phyloP scores from a whole-genome alignment of 1,140 invertebrate genomes.

The Camponotus floridanus region DNA sequence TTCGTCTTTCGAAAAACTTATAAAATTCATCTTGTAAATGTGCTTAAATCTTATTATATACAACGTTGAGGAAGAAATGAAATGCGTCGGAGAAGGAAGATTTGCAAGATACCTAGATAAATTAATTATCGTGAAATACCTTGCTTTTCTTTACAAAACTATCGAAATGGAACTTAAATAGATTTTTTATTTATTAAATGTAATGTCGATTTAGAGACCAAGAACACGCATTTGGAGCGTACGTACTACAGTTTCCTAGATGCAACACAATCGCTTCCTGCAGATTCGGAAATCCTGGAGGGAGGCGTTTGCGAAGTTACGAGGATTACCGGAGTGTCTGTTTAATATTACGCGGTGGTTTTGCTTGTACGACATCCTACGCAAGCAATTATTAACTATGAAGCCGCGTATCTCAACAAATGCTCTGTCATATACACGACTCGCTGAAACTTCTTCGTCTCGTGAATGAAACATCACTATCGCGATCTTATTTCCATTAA shows the following conservation, averaged over 20 bases:
- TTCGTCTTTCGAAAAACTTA: not conserved
- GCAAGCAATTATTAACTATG: not conserved
- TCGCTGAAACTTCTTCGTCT: not conserved
- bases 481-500: not conserved
- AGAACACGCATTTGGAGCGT: not conserved
- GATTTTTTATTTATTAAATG: slow-evolving; percentile 6
- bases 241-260: not conserved
- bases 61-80: not conserved
- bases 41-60: slow-evolving; percentile 3
- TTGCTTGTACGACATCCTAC: not conserved
- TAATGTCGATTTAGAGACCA: not conserved
- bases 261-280: slow-evolving; percentile 1
- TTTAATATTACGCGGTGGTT: slow-evolving; percentile 43
- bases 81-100: not conserved
- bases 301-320: not conserved
- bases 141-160: not conserved
- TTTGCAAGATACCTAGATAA: slow-evolving; percentile 23
- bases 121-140: not conserved
- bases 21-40: slow-evolving; percentile 4
- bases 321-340: slow-evolving; percentile 11
- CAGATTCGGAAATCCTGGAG: slow-evolving; percentile 20
- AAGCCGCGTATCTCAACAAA: not conserved
- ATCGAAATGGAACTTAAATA: slow-evolving; percentile 15
- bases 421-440: slow-evolving; percentile 12
- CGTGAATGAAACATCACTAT: not conserved